These are phyloP conservation scores for Tetrao urogallus DNA, from an alignment of 2,113 vertebrate genomes.

Conservation along the genomic window DNA sequence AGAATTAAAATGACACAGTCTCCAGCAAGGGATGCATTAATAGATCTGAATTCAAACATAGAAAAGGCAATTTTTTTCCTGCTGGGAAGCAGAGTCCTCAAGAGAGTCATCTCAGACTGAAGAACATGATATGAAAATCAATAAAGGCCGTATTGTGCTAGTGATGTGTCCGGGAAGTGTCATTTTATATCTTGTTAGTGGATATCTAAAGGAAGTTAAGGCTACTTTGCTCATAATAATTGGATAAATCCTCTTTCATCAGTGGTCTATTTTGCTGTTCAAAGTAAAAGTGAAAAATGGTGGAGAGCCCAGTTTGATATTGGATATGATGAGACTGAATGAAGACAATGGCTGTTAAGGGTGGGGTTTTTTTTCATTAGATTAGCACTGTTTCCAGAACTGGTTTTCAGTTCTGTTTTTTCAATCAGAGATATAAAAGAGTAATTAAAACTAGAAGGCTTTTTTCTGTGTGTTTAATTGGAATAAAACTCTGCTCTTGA, in stretches of 20 bases:
- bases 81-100: slow-evolving; percentile 81
- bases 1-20: slow-evolving; percentile 80
- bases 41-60: slow-evolving; percentile 81
- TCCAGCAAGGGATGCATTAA: slow-evolving; percentile 78
- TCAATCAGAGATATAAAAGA: not conserved
- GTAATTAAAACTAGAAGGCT: slow-evolving; percentile 49
- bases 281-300: slow-evolving; percentile 62
- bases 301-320: slow-evolving; percentile 43
- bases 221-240: slow-evolving; percentile 79
- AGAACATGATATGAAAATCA: slow-evolving; percentile 87
- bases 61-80: slow-evolving; percentile 81
- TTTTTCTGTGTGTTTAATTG: not conserved
- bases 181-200: slow-evolving; percentile 80
- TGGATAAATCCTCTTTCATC: slow-evolving; percentile 78
- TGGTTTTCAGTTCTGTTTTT: not conserved
- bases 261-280: slow-evolving; percentile 66
- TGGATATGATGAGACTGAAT: slow-evolving; percentile 27
- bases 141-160: slow-evolving; percentile 78
- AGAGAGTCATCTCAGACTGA: slow-evolving; percentile 77
- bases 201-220: slow-evolving; percentile 80
- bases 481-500: slow-evolving; percentile 17
- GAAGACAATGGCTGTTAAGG: not conserved
- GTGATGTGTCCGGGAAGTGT: slow-evolving; percentile 83
- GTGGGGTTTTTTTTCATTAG: not conserved
- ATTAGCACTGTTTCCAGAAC: slow-evolving; percentile 1